Percentiles rank a stretch among this genome's conserved stretches.
phyloP scores from a whole-genome alignment of 64 coral and sea anemone species.

The Exaiptasia diaphana region DNA sequence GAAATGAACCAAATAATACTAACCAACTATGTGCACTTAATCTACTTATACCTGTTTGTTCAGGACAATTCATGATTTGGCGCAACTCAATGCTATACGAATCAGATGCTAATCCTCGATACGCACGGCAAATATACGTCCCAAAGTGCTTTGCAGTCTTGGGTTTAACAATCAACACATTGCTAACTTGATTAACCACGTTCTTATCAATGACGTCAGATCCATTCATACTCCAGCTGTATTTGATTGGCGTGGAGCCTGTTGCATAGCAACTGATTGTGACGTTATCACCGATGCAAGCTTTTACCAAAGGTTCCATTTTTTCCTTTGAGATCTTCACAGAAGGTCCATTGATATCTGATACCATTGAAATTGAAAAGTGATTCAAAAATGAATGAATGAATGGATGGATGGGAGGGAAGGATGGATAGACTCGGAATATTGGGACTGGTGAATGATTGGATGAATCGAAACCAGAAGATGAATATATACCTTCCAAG shows the following conservation, averaged over 20 bases:
- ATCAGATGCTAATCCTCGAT: not conserved
- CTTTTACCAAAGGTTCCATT: not conserved
- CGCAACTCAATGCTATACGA: not conserved
- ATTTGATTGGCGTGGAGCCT: conserved; percentile 6
- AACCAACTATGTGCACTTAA: too few species aligned
- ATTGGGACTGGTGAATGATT: not conserved
- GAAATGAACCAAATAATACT: too few species aligned
- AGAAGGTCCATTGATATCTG: too few species aligned
- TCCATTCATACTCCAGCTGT: conserved; percentile 27
- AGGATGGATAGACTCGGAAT: not conserved
- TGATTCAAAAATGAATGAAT: too few species aligned
- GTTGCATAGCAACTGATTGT: conserved; percentile 13
- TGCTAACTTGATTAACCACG: not conserved
- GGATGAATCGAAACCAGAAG: not conserved
- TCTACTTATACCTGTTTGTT: too few species aligned
- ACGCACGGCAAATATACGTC: conserved; percentile 7
- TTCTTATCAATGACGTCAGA: not conserved
- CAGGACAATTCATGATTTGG: not conserved
- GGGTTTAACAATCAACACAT: conserved; percentile 32
- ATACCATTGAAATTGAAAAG: too few species aligned
- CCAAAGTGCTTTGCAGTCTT: conserved; percentile 36
- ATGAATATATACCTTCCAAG: not conserved
- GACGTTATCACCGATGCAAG: conserved; percentile 4
- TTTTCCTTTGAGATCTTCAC: not conserved
- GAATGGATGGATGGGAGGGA: too few species aligned